phyloP scores from a whole-genome alignment of 2,113 vertebrate genomes.

The Pseudorasbora parva region DNA sequence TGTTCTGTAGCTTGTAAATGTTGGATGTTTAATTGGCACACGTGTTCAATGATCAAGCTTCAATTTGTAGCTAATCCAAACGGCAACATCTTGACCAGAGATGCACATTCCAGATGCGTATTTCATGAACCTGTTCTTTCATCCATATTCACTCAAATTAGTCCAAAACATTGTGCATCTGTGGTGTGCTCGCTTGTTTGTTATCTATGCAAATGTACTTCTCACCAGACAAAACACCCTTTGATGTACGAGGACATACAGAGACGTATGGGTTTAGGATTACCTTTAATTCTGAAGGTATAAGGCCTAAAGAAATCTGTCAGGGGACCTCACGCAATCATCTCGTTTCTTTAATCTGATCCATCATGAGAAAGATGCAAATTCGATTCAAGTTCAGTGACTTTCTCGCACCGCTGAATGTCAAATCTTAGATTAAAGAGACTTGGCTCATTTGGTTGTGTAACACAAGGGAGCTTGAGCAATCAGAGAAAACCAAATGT shows the following conservation, averaged over 20 bases:
- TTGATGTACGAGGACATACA: constrained; percentile 40
- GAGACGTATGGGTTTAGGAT: constrained; percentile 11
- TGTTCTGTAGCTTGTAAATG: neutral
- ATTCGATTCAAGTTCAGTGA: constrained; percentile 40
- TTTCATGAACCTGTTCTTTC: constrained; percentile 71
- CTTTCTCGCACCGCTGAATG: constrained; percentile 43
- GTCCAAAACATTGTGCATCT: constrained; percentile 68
- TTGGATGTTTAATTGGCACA: no score
- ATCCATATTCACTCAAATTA: constrained; percentile 75
- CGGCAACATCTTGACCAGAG: constrained; percentile 66
- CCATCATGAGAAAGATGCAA: constrained; percentile 32
- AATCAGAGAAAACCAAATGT: constrained; percentile 46
- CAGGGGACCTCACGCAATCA: constrained; percentile 19
- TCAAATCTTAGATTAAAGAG: constrained; percentile 41
- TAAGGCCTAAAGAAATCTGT: constrained; percentile 10
- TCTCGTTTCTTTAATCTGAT: constrained; percentile 24
- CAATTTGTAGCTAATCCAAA: constrained; percentile 61
- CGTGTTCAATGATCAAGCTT: constrained; percentile 55
- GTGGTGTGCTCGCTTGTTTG: constrained; percentile 64
- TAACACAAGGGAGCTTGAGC: constrained; percentile 28
- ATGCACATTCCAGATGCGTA: constrained; percentile 71
- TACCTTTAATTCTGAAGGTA: constrained; percentile 22
- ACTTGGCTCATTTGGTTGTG: constrained; percentile 34
- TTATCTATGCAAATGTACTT: constrained; percentile 75
- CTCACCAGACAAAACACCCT: constrained; percentile 66